Conservation (phyloP, 2,888 invertebrate species). For the Agrochola lychnidis region DNA sequence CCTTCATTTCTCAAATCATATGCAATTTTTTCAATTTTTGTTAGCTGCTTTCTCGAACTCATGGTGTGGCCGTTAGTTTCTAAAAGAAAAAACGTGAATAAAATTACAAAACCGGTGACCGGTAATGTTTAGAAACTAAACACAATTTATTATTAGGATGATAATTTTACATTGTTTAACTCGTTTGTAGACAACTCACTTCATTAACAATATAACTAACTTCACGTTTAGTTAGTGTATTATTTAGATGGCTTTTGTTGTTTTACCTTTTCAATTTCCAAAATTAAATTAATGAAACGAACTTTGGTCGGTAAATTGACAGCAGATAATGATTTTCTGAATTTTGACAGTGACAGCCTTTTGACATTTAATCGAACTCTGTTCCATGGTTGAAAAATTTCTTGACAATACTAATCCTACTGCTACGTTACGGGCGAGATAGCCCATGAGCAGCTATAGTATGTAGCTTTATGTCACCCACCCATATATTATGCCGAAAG, state of each 20-base stretch:
- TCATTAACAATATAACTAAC: not conserved
- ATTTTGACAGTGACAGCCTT: constrained; percentile 16
- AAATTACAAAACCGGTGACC: not conserved
- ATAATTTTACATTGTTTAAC: not conserved
- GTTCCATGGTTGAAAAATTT: not conserved
- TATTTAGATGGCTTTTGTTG: constrained; percentile 15
- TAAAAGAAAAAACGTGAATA: constrained; percentile 12
- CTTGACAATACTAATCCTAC: too few relatives aligned
- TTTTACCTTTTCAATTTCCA: not conserved
- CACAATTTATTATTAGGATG: rapidly evolving
- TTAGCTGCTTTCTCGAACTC: constrained; percentile 36
- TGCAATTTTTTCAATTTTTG: constrained; percentile 35
- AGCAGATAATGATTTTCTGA: not conserved
- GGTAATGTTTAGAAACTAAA: constrained; percentile 14
- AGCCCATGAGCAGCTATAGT: too few relatives aligned
- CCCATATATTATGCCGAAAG: too few relatives aligned
- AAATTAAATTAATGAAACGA: not conserved
- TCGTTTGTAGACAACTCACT: not conserved
- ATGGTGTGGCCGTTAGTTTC: constrained; percentile 17
- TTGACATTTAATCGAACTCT: not conserved
- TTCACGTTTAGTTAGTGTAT: not conserved
- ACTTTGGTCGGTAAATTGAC: not conserved
- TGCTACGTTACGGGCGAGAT: too few relatives aligned
- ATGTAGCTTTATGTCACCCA: too few relatives aligned
- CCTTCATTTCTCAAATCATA: constrained; percentile 24